Conservation (phyloP, 1,140 invertebrate species). For the Solen grandis region DNA sequence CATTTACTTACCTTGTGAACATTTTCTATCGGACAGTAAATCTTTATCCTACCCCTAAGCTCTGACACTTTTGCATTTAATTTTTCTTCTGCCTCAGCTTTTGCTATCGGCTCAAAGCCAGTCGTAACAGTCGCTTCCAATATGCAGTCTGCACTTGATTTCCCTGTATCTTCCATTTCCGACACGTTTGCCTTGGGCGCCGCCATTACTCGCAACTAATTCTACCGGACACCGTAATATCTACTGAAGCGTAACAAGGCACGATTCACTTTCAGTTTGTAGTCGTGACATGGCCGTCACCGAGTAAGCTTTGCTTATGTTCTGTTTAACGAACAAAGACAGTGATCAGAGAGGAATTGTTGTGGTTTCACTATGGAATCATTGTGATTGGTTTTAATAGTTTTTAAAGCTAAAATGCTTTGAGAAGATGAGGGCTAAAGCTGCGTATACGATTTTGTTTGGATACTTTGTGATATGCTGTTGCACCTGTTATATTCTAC, state of each 20-base stretch:
- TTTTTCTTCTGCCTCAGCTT: constrained; percentile 83
- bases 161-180: neutral
- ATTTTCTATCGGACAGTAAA: constrained; percentile 79
- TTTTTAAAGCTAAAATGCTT: neutral
- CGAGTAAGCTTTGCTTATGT: constrained; percentile 19
- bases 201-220: constrained; percentile 62
- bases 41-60: constrained; percentile 82
- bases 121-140: constrained; percentile 82
- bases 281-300: constrained; percentile 1
- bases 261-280: constrained; percentile 41
- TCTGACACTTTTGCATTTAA: constrained; percentile 76
- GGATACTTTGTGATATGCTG: constrained; percentile 77
- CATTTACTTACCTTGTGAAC: constrained; percentile 79
- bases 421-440: constrained; percentile 67
- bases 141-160: constrained; percentile 60
- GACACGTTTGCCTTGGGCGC: constrained; percentile 66
- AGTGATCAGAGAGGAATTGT: constrained; percentile 25
- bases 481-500: constrained; percentile 77
- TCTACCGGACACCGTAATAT: constrained; percentile 50
- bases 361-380: constrained; percentile 13
- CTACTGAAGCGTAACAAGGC: constrained; percentile 25
- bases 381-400: neutral
- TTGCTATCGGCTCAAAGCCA: constrained; percentile 83
- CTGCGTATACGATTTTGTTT: constrained; percentile 71
- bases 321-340: constrained; percentile 15